These are phyloP conservation scores for Nematopogon swammerdamellus DNA, from an alignment of 2,888 invertebrate genomes.

Conservation along the genomic window DNA sequence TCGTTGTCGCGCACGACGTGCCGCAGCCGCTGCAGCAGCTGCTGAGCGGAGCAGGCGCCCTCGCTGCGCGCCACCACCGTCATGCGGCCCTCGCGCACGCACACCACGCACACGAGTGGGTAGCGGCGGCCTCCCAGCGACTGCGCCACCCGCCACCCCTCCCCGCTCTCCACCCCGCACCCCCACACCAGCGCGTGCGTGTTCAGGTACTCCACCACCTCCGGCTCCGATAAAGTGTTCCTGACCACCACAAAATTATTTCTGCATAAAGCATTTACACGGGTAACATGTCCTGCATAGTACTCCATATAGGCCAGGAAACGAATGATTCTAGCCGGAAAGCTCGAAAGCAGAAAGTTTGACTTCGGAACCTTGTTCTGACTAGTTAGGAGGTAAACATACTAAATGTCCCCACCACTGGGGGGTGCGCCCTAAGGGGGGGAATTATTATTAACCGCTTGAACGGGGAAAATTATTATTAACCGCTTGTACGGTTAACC, in stretches of 20 bases:
- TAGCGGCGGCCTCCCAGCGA: constrained; percentile 76
- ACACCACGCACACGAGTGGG: constrained; percentile 88
- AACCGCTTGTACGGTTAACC: too few relatives aligned
- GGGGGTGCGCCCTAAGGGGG: too few relatives aligned
- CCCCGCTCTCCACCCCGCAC: constrained; percentile 82
- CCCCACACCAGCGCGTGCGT: constrained; percentile 90
- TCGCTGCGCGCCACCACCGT: constrained; percentile 89
- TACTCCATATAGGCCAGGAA: too few relatives aligned
- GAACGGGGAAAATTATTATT: too few relatives aligned
- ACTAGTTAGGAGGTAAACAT: too few relatives aligned
- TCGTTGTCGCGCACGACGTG: constrained; percentile 84
- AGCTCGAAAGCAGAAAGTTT: too few relatives aligned
- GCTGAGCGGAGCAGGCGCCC: constrained; percentile 72
- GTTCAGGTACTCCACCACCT: constrained; percentile 79
- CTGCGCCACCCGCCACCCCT: constrained; percentile 90
- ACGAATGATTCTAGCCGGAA: too few relatives aligned
- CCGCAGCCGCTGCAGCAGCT: constrained; percentile 69
- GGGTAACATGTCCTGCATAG: too few relatives aligned
- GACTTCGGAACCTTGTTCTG: too few relatives aligned
- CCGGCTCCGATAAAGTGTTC: constrained; percentile 65
- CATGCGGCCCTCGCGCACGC: constrained; percentile 88
- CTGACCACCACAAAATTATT: constrained; percentile 50
- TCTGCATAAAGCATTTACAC: too few relatives aligned
- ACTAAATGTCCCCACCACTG: too few relatives aligned
- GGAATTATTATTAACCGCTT: too few relatives aligned